These are phyloP conservation scores for Syrmaticus mikado DNA, from an alignment of 2,113 vertebrate genomes.

Conservation along the genomic window DNA sequence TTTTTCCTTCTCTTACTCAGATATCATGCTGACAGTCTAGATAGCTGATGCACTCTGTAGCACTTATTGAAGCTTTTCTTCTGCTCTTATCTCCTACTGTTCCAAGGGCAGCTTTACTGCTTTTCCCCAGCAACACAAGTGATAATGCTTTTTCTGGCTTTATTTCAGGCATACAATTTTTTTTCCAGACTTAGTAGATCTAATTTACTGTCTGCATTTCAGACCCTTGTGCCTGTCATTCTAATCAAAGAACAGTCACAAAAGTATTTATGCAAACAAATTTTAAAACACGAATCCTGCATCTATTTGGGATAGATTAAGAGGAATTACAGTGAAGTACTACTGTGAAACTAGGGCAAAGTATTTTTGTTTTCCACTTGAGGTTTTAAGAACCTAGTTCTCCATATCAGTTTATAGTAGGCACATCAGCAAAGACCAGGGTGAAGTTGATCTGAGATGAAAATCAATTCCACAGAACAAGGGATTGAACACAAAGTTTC, in stretches of 20 bases:
- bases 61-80: neutral
- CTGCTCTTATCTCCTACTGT: neutral
- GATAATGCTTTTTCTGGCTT: neutral
- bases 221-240: neutral
- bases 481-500: neutral
- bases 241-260: neutral
- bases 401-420: neutral
- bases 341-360: neutral
- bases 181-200: neutral
- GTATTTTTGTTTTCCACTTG: neutral
- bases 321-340: neutral
- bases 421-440: neutral
- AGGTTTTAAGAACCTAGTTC: neutral
- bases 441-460: neutral
- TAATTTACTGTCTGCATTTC: neutral
- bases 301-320: neutral
- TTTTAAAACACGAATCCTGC: neutral
- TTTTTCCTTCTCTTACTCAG: neutral
- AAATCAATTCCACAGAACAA: neutral
- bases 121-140: neutral
- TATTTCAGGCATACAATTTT: neutral
- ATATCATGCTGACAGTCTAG: neutral
- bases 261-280: neutral
- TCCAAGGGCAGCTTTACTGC: neutral
- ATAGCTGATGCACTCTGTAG: neutral